Evolutionary conservation across 2,797 vertebrate species (phyloP), one percentile per base, ranked within the genome.

Genomic region (Melanotaenia parkinsoni): DNA sequence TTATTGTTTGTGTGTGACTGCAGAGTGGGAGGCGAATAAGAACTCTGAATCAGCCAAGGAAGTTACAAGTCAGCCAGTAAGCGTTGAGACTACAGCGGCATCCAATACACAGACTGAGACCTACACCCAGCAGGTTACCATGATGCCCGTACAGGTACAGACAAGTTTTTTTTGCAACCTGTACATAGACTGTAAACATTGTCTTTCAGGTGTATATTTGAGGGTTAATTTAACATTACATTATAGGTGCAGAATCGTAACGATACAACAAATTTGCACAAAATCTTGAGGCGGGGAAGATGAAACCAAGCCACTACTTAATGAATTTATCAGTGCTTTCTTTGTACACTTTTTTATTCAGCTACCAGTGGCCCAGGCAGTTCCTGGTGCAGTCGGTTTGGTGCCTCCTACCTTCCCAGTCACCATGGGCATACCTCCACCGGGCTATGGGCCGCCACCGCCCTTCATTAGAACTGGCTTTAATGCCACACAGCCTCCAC

Each of bases 11-110:
- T 81, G 0, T 61, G 5, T 76, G 4, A 67, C 82, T 85, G 47
- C 92, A 99, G 98, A 99, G 74, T 99, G 98, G 98, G 97, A 99
- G 89, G 95, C 96, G 18, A 94, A 95, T 77, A 97, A 95, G 90
- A 97, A 88, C 57, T 89, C 95, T 12, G 98, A 98, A 85, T 87
- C 95, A 7, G 87, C 92, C 47, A 99, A 98, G 89, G 97, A 99
- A 85, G 87, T 82, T 56, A 33, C 89, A 70, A 89, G 90, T 94
- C 96, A 96, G 81, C 94, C 86, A 14, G 75, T 91, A 73, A 88
- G 91, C 26, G 67, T 82, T 13, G 97, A 98, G 69, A 93, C 96
- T 56, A 93, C 91, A 56, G 88, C 93, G 0, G 92, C 87, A 50
- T 93, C 94, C 28, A 97, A 95, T 54, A 92, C 95, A 0, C 96